Conservation (phyloP, 2,888 invertebrate species). For the Slavum lentiscoides region DNA sequence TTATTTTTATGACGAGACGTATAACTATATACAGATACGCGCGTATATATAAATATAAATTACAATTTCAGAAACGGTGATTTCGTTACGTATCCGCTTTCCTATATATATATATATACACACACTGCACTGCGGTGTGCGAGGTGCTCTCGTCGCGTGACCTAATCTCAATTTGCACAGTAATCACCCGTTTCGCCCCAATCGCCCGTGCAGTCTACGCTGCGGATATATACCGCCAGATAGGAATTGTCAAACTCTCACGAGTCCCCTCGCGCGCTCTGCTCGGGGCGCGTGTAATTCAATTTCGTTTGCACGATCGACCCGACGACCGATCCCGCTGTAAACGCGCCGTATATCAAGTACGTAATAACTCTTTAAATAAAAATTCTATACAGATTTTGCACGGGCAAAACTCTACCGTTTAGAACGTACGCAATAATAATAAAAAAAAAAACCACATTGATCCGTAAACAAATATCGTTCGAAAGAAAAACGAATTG, state of each 20-base stretch:
- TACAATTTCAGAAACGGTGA: constrained; percentile 7
- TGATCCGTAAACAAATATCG: no score
- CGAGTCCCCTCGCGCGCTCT: not conserved
- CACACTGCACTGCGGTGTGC: constrained; percentile 5
- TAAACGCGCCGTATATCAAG: not conserved
- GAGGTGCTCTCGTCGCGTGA: constrained; percentile 23
- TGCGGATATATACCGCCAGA: no score
- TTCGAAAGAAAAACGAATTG: no score
- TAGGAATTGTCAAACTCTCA: constrained; percentile 18
- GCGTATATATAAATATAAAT: not conserved
- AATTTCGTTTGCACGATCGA: constrained; percentile 18
- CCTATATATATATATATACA: no score
- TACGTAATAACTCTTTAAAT: no score
- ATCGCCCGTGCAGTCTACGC: not conserved
- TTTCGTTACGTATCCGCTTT: constrained; percentile 13
- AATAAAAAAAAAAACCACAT: no score
- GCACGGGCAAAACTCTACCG: no score
- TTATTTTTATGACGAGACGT: not conserved
- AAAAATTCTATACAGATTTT: no score
- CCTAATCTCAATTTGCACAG: constrained; percentile 30
- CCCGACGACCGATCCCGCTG: not conserved
- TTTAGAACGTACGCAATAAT: no score
- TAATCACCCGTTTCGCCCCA: constrained; percentile 8
- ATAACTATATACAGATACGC: not conserved
- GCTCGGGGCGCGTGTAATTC: not conserved